These are phyloP conservation scores for Anodontia alba DNA, from an alignment of 2,888 invertebrate species.

Conservation along the genomic window DNA sequence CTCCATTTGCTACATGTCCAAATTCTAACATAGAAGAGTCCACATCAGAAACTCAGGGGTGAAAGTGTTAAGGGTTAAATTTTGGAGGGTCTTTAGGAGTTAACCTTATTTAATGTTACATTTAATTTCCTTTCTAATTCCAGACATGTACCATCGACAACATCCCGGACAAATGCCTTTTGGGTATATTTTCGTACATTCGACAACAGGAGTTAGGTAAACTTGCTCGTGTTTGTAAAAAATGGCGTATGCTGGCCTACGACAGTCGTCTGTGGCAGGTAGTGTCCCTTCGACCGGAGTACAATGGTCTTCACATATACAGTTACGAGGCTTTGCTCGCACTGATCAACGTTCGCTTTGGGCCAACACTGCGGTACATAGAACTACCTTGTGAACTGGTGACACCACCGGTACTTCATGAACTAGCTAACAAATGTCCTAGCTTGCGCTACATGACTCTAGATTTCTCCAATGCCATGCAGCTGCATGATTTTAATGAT, in stretches of 20 bases:
- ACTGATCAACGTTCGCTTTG: constrained; percentile 89
- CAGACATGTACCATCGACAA: constrained; percentile 86
- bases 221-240: constrained; percentile 96
- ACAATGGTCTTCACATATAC: constrained; percentile 95
- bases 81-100: no score
- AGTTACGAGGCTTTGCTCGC: constrained; percentile 94
- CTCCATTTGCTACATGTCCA: no score
- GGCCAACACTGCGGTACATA: constrained; percentile 80
- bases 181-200: constrained; percentile 97
- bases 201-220: constrained; percentile 95
- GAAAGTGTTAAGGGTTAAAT: no score
- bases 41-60: no score
- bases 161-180: constrained; percentile 97
- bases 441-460: constrained; percentile 90
- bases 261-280: constrained; percentile 97
- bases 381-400: constrained; percentile 96
- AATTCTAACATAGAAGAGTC: no score
- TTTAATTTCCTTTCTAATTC: neutral
- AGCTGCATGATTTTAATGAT: constrained; percentile 98
- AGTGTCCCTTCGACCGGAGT: constrained; percentile 98
- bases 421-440: constrained; percentile 93
- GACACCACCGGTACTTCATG: constrained; percentile 98
- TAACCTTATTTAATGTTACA: no score
- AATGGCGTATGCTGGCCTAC: constrained; percentile 98
- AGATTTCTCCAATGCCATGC: constrained; percentile 97